Conservation (phyloP, 2,888 invertebrate genomes). For the Blastobasis adustella region DNA sequence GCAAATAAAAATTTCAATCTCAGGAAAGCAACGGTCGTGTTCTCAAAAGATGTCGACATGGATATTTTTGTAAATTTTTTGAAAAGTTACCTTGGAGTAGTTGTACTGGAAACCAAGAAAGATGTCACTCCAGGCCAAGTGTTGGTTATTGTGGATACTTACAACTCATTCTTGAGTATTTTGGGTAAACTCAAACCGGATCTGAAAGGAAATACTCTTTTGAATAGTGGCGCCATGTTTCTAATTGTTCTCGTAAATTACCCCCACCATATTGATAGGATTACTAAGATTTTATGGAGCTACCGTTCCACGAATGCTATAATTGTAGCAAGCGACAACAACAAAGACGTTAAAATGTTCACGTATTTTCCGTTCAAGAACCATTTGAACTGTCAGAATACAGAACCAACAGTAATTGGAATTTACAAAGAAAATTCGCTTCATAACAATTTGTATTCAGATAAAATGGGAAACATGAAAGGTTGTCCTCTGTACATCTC, state of each 20-base stretch:
- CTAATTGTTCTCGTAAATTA: constrained; percentile 35
- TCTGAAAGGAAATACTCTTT: constrained; percentile 38
- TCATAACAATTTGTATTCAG: constrained; percentile 29
- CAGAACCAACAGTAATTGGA: constrained; percentile 32
- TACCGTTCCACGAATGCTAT: constrained; percentile 40
- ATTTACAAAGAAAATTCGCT: constrained; percentile 24
- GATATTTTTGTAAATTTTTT: constrained; percentile 32
- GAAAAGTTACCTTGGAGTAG: constrained; percentile 35
- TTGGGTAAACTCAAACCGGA: constrained; percentile 38
- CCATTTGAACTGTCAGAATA: constrained; percentile 40
- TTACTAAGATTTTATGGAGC: constrained; percentile 40
- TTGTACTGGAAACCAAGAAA: constrained; percentile 35
- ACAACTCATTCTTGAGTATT: constrained; percentile 36
- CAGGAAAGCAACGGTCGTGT: constrained; percentile 30
- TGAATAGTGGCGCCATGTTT: constrained; percentile 39
- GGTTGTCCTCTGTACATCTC: constrained; percentile 51
- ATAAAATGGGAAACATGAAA: constrained; percentile 50
- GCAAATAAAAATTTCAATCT: constrained; percentile 42
- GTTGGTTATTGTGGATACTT: constrained; percentile 38
- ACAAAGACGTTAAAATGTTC: constrained; percentile 28
- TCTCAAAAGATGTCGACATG: constrained; percentile 36
- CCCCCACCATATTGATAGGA: constrained; percentile 31
- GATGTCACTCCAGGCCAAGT: constrained; percentile 37
- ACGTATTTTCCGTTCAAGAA: constrained; percentile 48
- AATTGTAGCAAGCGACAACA: constrained; percentile 26